Evolutionary conservation across 1,140 invertebrate species (phyloP), one percentile per base, ranked within the genome.

Genomic region (Ruditapes philippinarum): DNA sequence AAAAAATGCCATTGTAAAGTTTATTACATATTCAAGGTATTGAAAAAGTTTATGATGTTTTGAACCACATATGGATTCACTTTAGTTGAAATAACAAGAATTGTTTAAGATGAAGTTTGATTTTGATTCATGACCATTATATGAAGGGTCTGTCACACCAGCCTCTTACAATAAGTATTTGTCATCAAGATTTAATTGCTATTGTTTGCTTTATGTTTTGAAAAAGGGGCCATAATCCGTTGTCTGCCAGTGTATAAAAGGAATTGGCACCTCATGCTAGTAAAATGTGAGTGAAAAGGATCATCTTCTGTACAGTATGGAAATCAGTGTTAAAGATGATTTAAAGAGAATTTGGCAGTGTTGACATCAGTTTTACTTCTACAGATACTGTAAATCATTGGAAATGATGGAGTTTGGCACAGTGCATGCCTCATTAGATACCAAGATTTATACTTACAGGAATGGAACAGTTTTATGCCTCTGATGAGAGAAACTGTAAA

Each of bases 361-460:
- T 78, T 78, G 74, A 78, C 74, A 78, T 0, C 19, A 11, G 54
- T n/a, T 45, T 54, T 54, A 22, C 45, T 54, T 36, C 42, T 36
- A 57, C 54, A 36, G 54, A 78, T 78, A 11, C 54, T 33, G 74
- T 78, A 78, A 78, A 78, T 78, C 74, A 78, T 7, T 25, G 45
- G 54, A 49, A 33, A 78, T 78, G 74, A 36, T 78, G 28, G 2
- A 5, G 74, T 78, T 78, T 78, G 74, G 74, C 74, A 78, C 25
- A 78, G 74, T 28, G 49, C 74, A 78, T 38, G 45, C 74, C 42
- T 38, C 74, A 78, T 78, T 78, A 78, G 74, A 78, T 25, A 78
- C 42, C 17, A 76, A 28, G 73, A 76, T 51, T 51, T 76, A 76
- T 76, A 76, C 45, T 54, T 5, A 31, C 25, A 70, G 31, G 65